Evolutionary conservation across 2,113 vertebrate species (phyloP).

Genomic region (Aphyosemion australe): DNA sequence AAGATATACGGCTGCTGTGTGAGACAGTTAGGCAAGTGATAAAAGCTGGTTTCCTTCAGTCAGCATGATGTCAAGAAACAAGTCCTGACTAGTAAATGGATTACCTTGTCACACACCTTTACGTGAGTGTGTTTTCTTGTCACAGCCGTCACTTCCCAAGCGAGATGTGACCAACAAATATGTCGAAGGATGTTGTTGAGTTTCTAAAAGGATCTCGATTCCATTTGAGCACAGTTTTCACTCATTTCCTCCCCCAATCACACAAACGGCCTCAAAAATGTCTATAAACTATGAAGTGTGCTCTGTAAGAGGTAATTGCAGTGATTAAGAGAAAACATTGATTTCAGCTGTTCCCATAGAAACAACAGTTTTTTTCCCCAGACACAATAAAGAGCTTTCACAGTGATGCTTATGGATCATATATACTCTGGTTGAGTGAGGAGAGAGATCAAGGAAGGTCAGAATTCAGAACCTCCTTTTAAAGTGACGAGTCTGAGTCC

Average conservation of each 20-base stretch:
- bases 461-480: no score
- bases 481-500: no score
- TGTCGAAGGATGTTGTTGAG: conserved; percentile 19
- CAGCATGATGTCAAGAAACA: conserved; percentile 28
- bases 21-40: conserved; percentile 20
- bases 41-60: conserved; percentile 46
- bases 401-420: no score
- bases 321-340: background rate
- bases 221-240: conserved; percentile 7
- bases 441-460: no score
- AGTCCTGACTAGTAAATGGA: conserved; percentile 33
- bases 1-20: background rate
- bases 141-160: conserved; percentile 29
- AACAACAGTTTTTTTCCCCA: background rate
- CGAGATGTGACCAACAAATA: conserved; percentile 28
- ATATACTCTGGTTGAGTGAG: no score
- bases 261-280: background rate
- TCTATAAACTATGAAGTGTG: background rate
- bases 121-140: conserved; percentile 21
- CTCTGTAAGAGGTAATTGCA: conserved; percentile 11
- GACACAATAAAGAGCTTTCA: background rate
- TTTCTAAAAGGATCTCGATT: conserved; percentile 6
- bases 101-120: conserved; percentile 49
- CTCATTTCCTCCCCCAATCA: background rate
- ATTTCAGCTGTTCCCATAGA: conserved; percentile 5